phyloP scores from a whole-genome alignment of 2,797 vertebrate genomes.

The Gorsachius magnificus region DNA sequence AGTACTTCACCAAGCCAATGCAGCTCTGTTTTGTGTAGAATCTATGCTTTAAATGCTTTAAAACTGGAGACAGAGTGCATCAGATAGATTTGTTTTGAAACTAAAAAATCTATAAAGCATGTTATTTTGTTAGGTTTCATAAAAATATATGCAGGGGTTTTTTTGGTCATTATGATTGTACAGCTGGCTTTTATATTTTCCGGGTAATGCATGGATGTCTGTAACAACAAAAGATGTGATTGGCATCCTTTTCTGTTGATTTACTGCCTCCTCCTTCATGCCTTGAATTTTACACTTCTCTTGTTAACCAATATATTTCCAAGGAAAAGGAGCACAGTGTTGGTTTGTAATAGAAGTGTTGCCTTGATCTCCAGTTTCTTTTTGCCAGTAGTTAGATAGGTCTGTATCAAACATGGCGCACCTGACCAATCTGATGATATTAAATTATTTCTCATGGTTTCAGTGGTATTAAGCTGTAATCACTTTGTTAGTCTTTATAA shows the following conservation, averaged over 20 bases:
- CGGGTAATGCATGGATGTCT: background rate
- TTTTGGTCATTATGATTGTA: background rate
- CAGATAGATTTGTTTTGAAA: background rate
- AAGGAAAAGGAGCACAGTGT: slow-evolving; percentile 4
- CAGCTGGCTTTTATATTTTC: background rate
- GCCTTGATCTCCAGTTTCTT: slow-evolving; percentile 28
- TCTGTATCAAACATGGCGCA: slow-evolving; percentile 17
- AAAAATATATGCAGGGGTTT: background rate
- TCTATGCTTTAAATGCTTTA: background rate
- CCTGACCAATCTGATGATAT: background rate
- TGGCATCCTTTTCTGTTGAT: slow-evolving; percentile 39
- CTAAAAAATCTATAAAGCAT: background rate
- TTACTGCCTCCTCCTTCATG: slow-evolving; percentile 5
- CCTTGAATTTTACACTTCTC: slow-evolving; percentile 2
- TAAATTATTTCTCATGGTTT: slow-evolving; percentile 45
- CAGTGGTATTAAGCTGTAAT: slow-evolving; percentile 16
- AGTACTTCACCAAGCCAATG: background rate
- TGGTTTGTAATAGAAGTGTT: slow-evolving; percentile 33
- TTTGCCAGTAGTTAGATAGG: slow-evolving; percentile 12
- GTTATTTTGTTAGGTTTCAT: background rate
- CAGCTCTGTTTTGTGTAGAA: background rate
- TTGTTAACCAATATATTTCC: slow-evolving; percentile 3
- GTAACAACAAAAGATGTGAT: background rate
- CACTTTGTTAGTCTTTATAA: slow-evolving; percentile 6
- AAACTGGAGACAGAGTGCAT: background rate